These are phyloP conservation scores for Cochlearius cochlearius DNA, from an alignment of 2,113 vertebrate genomes.

Conservation along the genomic window DNA sequence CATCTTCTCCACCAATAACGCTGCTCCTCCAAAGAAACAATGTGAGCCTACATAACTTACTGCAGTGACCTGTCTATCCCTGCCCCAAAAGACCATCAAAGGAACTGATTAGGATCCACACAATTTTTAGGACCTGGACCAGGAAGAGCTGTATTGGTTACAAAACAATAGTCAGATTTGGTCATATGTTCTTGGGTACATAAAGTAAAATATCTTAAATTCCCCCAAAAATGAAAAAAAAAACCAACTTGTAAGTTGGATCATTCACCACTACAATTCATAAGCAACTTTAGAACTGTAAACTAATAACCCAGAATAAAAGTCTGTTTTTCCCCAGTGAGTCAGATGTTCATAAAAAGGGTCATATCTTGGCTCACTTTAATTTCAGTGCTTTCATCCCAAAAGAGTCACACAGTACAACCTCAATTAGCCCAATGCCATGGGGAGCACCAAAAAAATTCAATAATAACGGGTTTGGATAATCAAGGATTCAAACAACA, in stretches of 20 bases:
- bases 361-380: slow-evolving; percentile 40
- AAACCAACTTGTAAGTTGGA: too few species aligned
- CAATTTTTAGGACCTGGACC: neutral
- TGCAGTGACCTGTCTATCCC: neutral
- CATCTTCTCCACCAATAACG: neutral
- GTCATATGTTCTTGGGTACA: neutral
- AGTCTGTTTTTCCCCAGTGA: neutral
- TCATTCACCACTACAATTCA: neutral
- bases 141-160: neutral
- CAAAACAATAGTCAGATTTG: neutral
- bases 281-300: neutral
- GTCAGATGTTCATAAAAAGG: neutral
- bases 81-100: neutral
- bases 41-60: neutral
- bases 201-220: neutral
- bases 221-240: neutral
- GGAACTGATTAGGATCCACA: neutral
- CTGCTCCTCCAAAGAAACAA: neutral
- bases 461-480: neutral
- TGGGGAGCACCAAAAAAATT: neutral
- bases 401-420: neutral
- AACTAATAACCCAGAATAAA: slow-evolving; percentile 48
- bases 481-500: slow-evolving; percentile 49
- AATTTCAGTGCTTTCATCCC: slow-evolving; percentile 39
- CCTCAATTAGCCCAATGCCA: slow-evolving; percentile 25